These are phyloP conservation scores for Mesocentrotus franciscanus DNA, from an alignment of 53 echinoderm and acorn worm genomes.

Conservation along the genomic window DNA sequence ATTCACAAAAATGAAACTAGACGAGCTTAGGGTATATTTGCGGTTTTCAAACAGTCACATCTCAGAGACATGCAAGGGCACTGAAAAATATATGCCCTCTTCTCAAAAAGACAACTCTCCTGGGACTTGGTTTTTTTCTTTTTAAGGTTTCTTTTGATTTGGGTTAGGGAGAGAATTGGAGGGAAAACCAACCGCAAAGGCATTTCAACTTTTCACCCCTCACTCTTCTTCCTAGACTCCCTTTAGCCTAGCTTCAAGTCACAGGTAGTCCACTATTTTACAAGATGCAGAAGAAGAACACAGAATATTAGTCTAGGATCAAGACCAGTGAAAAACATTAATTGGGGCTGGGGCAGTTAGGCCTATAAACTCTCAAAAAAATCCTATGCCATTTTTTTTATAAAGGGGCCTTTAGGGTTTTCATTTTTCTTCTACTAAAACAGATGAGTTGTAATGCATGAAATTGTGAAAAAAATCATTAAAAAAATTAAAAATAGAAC, in stretches of 20 bases:
- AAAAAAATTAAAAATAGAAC: too few relatives aligned
- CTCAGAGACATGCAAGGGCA: slow-evolving; percentile 3
- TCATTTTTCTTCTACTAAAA: not conserved
- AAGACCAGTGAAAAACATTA: too few relatives aligned
- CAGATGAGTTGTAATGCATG: not conserved
- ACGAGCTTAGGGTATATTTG: not conserved
- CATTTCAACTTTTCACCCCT: slow-evolving; percentile 61
- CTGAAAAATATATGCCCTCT: slow-evolving; percentile 29
- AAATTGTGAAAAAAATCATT: too few relatives aligned
- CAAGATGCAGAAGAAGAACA: not conserved
- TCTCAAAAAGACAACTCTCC: slow-evolving; percentile 13
- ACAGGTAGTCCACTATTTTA: not conserved
- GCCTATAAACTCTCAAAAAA: too few relatives aligned
- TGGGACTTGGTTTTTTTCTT: not conserved
- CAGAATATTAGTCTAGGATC: too few relatives aligned
- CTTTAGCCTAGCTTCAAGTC: not conserved
- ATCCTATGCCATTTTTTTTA: too few relatives aligned
- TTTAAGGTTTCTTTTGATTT: slow-evolving; percentile 33
- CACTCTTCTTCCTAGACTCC: not conserved
- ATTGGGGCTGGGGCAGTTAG: too few relatives aligned
- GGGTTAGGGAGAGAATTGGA: slow-evolving; percentile 19
- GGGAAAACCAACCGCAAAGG: slow-evolving; percentile 63
- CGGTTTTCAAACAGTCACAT: slow-evolving; percentile 44
- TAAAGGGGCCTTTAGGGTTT: not conserved
- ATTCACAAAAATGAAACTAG: not conserved